These are phyloP conservation scores for Periophthalmodon schlosseri DNA, from an alignment of 2,113 vertebrate species.

Conservation along the genomic window DNA sequence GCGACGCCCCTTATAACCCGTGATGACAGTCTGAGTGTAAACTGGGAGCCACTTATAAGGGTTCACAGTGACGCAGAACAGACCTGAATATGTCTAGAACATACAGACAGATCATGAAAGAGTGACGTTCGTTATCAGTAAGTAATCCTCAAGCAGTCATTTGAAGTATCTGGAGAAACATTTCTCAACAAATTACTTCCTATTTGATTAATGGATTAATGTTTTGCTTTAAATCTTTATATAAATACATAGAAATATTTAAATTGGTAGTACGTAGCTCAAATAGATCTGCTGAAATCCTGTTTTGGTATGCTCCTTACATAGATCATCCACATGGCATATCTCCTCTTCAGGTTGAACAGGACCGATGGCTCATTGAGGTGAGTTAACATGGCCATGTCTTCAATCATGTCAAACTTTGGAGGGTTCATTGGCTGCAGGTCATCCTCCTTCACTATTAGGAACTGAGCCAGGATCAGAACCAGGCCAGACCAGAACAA, in stretches of 20 bases:
- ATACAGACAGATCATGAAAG: background rate
- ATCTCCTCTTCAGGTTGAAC: constrained; percentile 85
- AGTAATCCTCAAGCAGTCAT: too few relatives aligned
- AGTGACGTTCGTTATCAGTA: too few relatives aligned
- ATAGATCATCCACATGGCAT: constrained; percentile 93
- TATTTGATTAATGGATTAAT: too few relatives aligned
- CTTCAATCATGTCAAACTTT: constrained; percentile 91
- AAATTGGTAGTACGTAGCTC: too few relatives aligned
- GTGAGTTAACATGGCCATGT: constrained; percentile 96
- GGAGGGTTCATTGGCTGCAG: constrained; percentile 92
- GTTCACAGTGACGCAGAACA: constrained; percentile 95
- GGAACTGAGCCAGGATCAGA: constrained; percentile 62
- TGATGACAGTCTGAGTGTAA: constrained; percentile 86
- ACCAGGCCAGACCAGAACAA: background rate
- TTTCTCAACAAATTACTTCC: too few relatives aligned
- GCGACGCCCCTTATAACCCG: constrained; percentile 88
- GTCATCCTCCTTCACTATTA: constrained; percentile 83
- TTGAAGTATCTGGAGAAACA: too few relatives aligned
- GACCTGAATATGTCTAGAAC: constrained; percentile 88
- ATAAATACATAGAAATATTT: too few relatives aligned
- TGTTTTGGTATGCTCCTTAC: constrained; percentile 75
- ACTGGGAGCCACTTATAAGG: constrained; percentile 96
- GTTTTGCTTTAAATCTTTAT: too few relatives aligned
- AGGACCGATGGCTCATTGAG: constrained; percentile 91
- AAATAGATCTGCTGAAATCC: background rate